phyloP scores from a whole-genome alignment of 2,797 vertebrate species.

The Brotula barbata region DNA sequence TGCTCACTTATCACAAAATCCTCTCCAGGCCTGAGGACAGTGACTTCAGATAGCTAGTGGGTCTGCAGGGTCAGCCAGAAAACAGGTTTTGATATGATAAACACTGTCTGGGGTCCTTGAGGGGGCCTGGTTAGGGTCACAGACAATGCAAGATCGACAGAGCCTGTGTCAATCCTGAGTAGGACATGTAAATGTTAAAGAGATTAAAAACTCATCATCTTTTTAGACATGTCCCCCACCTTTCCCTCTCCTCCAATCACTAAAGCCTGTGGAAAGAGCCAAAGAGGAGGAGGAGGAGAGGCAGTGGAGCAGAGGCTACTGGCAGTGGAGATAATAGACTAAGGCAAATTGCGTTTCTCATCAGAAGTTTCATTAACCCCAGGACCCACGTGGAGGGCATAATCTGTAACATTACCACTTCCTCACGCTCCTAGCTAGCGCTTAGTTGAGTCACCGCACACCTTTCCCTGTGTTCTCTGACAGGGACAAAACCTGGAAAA shows the following conservation, averaged over 20 bases:
- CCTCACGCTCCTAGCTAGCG: slow-evolving; percentile 71
- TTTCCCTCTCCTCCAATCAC: slow-evolving; percentile 60
- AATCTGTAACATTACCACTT: slow-evolving; percentile 84
- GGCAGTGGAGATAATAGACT: slow-evolving; percentile 80
- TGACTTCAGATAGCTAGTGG: slow-evolving; percentile 61
- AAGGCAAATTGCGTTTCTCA: slow-evolving; percentile 83
- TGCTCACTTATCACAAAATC: slow-evolving; percentile 55
- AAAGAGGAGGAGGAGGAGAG: slow-evolving; percentile 42
- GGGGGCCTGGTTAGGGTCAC: slow-evolving; percentile 68
- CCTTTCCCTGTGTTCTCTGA: slow-evolving; percentile 63
- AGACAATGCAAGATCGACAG: slow-evolving; percentile 71
- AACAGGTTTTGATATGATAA: slow-evolving; percentile 75
- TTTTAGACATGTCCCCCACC: slow-evolving; percentile 64
- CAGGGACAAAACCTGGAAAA: slow-evolving; percentile 30
- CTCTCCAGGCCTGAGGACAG: slow-evolving; percentile 49
- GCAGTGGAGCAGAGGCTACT: slow-evolving; percentile 65
- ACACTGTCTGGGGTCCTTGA: slow-evolving; percentile 71
- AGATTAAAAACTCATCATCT: slow-evolving; percentile 86
- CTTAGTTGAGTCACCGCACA: slow-evolving; percentile 61
- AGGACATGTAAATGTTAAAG: slow-evolving; percentile 83
- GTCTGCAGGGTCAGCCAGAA: slow-evolving; percentile 63
- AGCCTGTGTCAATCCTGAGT: slow-evolving; percentile 72
- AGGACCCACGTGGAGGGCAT: slow-evolving; percentile 76
- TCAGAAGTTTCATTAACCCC: slow-evolving; percentile 86
- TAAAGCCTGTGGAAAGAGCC: slow-evolving; percentile 68